Conservation (phyloP, 2,888 invertebrate genomes). For the Acleris emargana region DNA sequence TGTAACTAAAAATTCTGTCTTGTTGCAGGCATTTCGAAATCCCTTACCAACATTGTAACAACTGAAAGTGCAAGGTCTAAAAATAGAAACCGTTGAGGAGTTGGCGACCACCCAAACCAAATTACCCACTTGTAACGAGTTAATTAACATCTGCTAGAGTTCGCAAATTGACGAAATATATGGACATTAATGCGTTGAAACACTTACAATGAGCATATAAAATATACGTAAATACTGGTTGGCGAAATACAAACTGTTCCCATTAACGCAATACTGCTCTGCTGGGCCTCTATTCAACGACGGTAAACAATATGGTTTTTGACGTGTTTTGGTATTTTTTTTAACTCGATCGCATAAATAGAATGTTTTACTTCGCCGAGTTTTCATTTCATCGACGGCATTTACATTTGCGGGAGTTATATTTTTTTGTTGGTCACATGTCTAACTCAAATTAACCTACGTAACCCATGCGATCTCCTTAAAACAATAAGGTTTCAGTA, state of each 20-base stretch:
- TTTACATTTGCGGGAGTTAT: too few relatives aligned
- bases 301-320: too few relatives aligned
- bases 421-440: too few relatives aligned
- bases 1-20: constrained; percentile 6
- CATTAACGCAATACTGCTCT: too few relatives aligned
- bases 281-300: too few relatives aligned
- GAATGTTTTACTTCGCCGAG: too few relatives aligned
- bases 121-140: constrained; percentile 40
- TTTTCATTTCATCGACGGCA: too few relatives aligned
- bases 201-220: not conserved
- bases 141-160: constrained; percentile 24
- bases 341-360: too few relatives aligned
- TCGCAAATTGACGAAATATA: constrained; percentile 12
- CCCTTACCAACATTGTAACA: constrained; percentile 49
- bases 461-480: too few relatives aligned
- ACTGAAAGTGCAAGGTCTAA: constrained; percentile 57
- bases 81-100: constrained; percentile 53
- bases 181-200: constrained; percentile 9
- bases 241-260: not conserved
- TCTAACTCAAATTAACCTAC: too few relatives aligned
- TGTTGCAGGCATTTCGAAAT: constrained; percentile 34
- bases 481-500: too few relatives aligned
- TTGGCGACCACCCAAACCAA: constrained; percentile 57
- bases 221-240: not conserved
- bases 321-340: too few relatives aligned